These are phyloP conservation scores for Andrena marginata DNA, from an alignment of 2,888 invertebrate genomes.

Conservation along the genomic window DNA sequence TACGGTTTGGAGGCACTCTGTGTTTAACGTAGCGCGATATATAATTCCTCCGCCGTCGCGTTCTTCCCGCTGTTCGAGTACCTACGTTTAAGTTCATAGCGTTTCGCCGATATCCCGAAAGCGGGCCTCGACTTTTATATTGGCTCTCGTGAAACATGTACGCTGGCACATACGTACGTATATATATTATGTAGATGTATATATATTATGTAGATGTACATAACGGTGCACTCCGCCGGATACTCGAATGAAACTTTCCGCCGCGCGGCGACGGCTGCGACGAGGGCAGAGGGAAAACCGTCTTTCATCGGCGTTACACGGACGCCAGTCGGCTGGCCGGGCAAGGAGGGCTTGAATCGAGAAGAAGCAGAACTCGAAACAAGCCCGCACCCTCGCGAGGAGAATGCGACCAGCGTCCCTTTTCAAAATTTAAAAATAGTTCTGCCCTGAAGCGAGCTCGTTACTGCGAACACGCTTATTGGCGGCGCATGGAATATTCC, in stretches of 20 bases:
- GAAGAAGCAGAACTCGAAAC: constrained; percentile 14
- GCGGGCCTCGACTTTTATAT: constrained; percentile 35
- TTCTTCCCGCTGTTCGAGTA: constrained; percentile 21
- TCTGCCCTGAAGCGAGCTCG: constrained; percentile 6
- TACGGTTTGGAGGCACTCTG: not conserved
- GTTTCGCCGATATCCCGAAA: constrained; percentile 35
- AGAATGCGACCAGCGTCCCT: not conserved
- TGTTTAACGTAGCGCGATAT: constrained; percentile 35
- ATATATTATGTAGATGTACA: constrained; percentile 35
- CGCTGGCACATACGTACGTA: not conserved
- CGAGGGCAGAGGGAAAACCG: constrained; percentile 23
- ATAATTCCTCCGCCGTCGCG: constrained; percentile 16
- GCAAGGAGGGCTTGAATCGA: constrained; percentile 5
- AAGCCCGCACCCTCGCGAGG: not conserved
- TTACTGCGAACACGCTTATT: constrained; percentile 11
- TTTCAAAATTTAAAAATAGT: constrained; percentile 10
- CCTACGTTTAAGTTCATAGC: constrained; percentile 26
- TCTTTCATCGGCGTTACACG: constrained; percentile 40
- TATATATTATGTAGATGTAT: constrained; percentile 34
- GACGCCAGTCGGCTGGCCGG: not conserved
- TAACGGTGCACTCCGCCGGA: constrained; percentile 42
- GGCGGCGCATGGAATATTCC: not conserved
- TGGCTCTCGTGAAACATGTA: constrained; percentile 18
- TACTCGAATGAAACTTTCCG: constrained; percentile 46
- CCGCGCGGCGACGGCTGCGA: constrained; percentile 7